Conservation (phyloP, 2,797 vertebrate genomes). For the Euphonia xanthogaster region DNA sequence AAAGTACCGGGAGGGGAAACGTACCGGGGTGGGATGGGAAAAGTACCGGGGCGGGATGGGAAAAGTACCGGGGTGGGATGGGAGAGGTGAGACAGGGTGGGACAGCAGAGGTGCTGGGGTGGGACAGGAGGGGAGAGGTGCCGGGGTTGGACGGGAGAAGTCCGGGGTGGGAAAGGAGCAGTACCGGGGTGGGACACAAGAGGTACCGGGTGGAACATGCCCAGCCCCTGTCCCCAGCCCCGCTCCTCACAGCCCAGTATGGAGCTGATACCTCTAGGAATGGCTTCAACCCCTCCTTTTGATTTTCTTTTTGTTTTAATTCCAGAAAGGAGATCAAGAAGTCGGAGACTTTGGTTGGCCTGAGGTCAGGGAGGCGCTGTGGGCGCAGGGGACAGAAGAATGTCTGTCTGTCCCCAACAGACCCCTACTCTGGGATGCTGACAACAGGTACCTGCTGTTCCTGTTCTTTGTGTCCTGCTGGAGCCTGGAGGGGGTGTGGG, state of each 20-base stretch:
- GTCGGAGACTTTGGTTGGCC: constrained; percentile 65
- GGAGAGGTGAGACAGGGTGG: too few relatives aligned
- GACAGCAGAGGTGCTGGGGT: neutral
- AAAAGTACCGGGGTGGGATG: too few relatives aligned
- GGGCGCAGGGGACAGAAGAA: constrained; percentile 84
- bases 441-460: constrained; percentile 74
- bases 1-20: too few relatives aligned
- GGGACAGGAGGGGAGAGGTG: constrained; percentile 1
- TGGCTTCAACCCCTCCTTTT: neutral
- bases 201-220: neutral
- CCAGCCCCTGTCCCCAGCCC: neutral
- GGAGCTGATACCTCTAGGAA: neutral
- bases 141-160: neutral
- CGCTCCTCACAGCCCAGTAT: fast-evolving
- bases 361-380: constrained; percentile 77
- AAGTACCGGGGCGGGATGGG: too few relatives aligned
- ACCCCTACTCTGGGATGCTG: constrained; percentile 78
- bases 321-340: constrained; percentile 75
- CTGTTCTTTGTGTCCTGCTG: neutral
- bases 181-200: too few relatives aligned
- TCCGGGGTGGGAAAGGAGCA: too few relatives aligned
- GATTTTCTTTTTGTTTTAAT: fast-evolving
- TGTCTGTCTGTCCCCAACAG: constrained; percentile 79
- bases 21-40: too few relatives aligned
- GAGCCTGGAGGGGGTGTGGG: neutral